A percentile compares a stretch with the other conserved stretches of the same genome.
Evolutionary conservation across 2,888 invertebrate genomes (phyloP).

Genomic region (Aquatica leii): DNA sequence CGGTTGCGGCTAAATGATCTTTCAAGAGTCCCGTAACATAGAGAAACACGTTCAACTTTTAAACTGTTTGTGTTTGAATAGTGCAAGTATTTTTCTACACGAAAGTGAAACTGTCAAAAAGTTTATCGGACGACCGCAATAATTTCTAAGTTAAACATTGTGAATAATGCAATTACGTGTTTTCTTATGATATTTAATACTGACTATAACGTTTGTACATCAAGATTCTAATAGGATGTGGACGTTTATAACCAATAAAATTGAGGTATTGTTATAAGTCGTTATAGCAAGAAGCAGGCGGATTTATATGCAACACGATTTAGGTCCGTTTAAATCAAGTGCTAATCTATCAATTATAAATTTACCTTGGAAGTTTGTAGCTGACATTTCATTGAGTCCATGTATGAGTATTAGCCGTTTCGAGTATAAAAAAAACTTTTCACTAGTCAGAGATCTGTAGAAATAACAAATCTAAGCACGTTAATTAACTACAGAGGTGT

Average conservation of each 20-base stretch:
- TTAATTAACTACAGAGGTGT: conserved; percentile 18
- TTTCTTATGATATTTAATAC: too few relatives aligned
- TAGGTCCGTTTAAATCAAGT: neutral
- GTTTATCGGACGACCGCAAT: too few relatives aligned
- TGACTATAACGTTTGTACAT: too few relatives aligned
- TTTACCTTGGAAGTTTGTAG: conserved; percentile 47
- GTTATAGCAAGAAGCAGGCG: neutral
- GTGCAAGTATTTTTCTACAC: too few relatives aligned
- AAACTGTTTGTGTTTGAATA: conserved; percentile 30
- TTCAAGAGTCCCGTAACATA: conserved; percentile 8
- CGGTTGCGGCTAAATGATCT: conserved; percentile 25
- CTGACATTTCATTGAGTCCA: conserved; percentile 49
- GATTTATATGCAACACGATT: conserved; percentile 3
- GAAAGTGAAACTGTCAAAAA: conserved; percentile 30
- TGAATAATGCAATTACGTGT: too few relatives aligned
- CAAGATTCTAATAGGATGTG: too few relatives aligned
- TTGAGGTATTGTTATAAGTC: too few relatives aligned
- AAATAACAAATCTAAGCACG: conserved; percentile 34
- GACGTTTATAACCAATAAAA: too few relatives aligned
- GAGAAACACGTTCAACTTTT: conserved; percentile 24
- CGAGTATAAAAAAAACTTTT: conserved; percentile 33
- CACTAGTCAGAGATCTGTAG: conserved; percentile 35
- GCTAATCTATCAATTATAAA: conserved; percentile 6
- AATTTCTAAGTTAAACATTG: too few relatives aligned
- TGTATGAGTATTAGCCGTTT: conserved; percentile 42